Evolutionary conservation across 23 tunicate genomes (phyloP).

Genomic region (Styela plicata): DNA sequence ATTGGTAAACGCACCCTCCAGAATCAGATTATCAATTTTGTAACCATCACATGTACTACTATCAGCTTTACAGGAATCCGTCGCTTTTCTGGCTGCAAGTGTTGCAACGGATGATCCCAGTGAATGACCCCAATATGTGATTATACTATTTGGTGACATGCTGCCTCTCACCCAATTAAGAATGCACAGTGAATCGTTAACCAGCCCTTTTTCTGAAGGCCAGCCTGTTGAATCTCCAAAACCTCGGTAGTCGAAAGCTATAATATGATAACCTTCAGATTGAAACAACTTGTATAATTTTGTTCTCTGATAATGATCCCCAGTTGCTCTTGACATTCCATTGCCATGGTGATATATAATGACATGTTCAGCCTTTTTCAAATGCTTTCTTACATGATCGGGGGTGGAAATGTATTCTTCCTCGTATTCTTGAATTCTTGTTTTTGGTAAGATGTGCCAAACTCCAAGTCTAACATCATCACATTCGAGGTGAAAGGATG

Average conservation of each 20-base stretch:
- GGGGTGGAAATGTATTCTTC: not conserved
- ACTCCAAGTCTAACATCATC: constrained; percentile 48
- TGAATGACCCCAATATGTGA: constrained; percentile 84
- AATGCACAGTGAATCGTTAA: constrained; percentile 41
- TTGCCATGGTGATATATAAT: constrained; percentile 86
- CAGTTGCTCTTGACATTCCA: constrained; percentile 55
- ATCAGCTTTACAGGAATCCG: not conserved
- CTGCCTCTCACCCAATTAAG: constrained; percentile 49
- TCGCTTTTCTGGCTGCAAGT: constrained; percentile 28
- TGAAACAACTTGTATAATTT: constrained; percentile 30
- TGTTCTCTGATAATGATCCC: constrained; percentile 41
- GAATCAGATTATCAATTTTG: constrained; percentile 42
- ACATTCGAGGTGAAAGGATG: not conserved
- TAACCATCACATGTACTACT: not conserved
- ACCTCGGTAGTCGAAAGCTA: constrained; percentile 88
- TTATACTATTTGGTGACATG: constrained; percentile 18
- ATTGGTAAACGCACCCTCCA: constrained; percentile 73
- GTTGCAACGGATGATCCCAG: constrained; percentile 71
- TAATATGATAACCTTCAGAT: constrained; percentile 45
- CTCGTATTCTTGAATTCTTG: constrained; percentile 11
- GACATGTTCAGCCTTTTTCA: constrained; percentile 46
- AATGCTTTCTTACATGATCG: not conserved
- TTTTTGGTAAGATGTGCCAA: constrained; percentile 64
- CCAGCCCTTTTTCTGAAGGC: constrained; percentile 56
- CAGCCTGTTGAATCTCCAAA: constrained; percentile 86